These are phyloP conservation scores for Drosophila simulans DNA, from an alignment of 1,140 invertebrate genomes.

Conservation along the genomic window DNA sequence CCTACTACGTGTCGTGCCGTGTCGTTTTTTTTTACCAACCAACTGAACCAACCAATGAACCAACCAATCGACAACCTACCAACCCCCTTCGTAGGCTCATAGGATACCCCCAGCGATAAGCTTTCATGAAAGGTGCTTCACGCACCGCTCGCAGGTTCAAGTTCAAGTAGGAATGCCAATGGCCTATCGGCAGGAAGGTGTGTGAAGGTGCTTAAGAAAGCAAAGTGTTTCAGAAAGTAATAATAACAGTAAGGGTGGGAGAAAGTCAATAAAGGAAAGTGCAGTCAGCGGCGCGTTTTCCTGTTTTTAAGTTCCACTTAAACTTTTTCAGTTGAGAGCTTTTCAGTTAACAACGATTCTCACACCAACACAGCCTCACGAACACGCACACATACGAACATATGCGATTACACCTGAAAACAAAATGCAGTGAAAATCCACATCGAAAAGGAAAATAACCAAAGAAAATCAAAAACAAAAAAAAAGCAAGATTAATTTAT, in stretches of 20 bases:
- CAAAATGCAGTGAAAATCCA: constrained; percentile 44
- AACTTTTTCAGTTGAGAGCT: constrained; percentile 70
- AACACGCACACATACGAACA: constrained; percentile 40
- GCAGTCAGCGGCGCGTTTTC: constrained; percentile 61
- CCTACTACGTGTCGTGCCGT: constrained; percentile 85
- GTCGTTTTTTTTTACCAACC: constrained; percentile 81
- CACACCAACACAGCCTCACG: constrained; percentile 40
- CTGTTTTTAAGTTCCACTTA: constrained; percentile 51
- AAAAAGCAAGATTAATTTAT: constrained; percentile 47
- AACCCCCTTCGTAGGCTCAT: constrained; percentile 18
- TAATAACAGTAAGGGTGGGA: constrained; percentile 1
- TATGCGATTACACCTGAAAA: constrained; percentile 27
- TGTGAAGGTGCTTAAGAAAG: constrained; percentile 39
- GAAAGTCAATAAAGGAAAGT: constrained; percentile 51
- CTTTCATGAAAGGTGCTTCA: constrained; percentile 44
- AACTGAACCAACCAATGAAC: constrained; percentile 28
- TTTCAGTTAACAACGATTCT: constrained; percentile 59
- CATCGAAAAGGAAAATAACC: constrained; percentile 28
- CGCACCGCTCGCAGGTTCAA: constrained; percentile 49
- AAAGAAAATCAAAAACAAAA: constrained; percentile 27
- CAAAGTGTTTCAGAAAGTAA: constrained; percentile 7
- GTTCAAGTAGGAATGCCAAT: constrained; percentile 40
- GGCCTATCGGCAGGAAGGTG: constrained; percentile 36
- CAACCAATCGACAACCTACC: constrained; percentile 35
- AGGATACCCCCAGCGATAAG: constrained; percentile 33